A percentile compares a stretch with the other conserved stretches of the same genome.
Evolutionary conservation across 2,113 vertebrate genomes (phyloP).

Genomic region (Xyrauchen texanus): DNA sequence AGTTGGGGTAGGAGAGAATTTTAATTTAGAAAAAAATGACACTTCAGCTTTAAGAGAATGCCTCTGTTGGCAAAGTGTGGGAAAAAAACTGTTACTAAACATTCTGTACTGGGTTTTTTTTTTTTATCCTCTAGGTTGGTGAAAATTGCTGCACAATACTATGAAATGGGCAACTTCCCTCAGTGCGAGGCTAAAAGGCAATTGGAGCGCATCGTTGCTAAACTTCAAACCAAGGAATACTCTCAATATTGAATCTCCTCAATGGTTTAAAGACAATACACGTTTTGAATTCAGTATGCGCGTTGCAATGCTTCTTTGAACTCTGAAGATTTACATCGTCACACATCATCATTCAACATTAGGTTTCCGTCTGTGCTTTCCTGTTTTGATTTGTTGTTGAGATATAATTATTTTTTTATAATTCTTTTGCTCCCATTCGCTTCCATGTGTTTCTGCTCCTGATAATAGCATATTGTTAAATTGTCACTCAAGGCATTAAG

Average conservation of each 20-base stretch:
- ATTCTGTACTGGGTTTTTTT: slow-evolving; percentile 27
- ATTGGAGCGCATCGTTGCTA: slow-evolving; percentile 94
- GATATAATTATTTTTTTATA: slow-evolving; percentile 84
- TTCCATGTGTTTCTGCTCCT: slow-evolving; percentile 78
- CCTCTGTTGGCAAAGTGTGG: neutral
- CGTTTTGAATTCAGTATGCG: slow-evolving; percentile 9
- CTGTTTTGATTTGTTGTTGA: slow-evolving; percentile 83
- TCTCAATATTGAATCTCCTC: slow-evolving; percentile 85
- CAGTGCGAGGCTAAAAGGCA: slow-evolving; percentile 97
- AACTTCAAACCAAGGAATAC: slow-evolving; percentile 95
- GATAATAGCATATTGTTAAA: slow-evolving; percentile 78
- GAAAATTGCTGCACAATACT: slow-evolving; percentile 96
- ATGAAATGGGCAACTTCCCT: slow-evolving; percentile 97
- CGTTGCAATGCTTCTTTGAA: slow-evolving; percentile 67
- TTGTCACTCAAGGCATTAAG: slow-evolving; percentile 67
- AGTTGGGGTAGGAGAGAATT: too few relatives aligned
- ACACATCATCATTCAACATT: slow-evolving; percentile 78
- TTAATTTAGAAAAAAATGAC: too few relatives aligned
- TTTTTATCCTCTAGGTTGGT: slow-evolving; percentile 82
- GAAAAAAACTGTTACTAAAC: slow-evolving; percentile 5
- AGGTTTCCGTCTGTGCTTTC: slow-evolving; percentile 79
- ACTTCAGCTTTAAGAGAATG: too few relatives aligned
- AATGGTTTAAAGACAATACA: slow-evolving; percentile 51
- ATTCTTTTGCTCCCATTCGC: slow-evolving; percentile 76
- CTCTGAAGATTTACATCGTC: slow-evolving; percentile 83